Evolutionary conservation across 2,888 invertebrate species (phyloP).

Genomic region (Tachina fera): DNA sequence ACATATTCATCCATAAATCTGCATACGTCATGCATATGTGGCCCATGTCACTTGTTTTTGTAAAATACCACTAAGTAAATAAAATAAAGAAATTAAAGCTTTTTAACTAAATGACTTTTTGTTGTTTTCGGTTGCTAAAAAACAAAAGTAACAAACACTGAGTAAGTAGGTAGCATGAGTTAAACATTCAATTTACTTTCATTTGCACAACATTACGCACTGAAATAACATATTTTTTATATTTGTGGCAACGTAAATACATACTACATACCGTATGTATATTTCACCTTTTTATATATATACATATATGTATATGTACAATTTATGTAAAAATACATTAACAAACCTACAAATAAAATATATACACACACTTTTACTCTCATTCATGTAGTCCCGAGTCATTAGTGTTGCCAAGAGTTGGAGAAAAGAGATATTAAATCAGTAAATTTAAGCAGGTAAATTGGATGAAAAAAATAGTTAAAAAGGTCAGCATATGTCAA

Average conservation of each 20-base stretch:
- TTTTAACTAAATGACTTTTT: constrained; percentile 69
- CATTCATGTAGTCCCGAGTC: no score
- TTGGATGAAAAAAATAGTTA: no score
- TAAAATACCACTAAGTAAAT: constrained; percentile 30
- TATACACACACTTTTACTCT: no score
- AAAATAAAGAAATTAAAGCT: constrained; percentile 36
- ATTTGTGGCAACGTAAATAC: neutral
- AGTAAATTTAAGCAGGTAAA: no score
- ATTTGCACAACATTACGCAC: neutral
- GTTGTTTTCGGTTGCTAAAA: constrained; percentile 59
- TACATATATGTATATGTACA: no score
- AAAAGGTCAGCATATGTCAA: no score
- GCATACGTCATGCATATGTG: constrained; percentile 24
- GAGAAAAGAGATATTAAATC: no score
- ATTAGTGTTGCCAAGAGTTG: no score
- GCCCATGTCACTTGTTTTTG: constrained; percentile 14
- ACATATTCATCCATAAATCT: neutral
- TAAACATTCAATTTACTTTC: constrained; percentile 41
- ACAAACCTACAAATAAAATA: no score
- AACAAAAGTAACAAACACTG: constrained; percentile 16
- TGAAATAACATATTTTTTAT: constrained; percentile 16
- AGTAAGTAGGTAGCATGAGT: constrained; percentile 49
- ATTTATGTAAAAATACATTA: no score
- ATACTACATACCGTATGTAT: no score
- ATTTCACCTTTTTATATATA: no score